Evolutionary conservation across 1,140 invertebrate genomes (phyloP).

Genomic region (Lethocerus indicus): DNA sequence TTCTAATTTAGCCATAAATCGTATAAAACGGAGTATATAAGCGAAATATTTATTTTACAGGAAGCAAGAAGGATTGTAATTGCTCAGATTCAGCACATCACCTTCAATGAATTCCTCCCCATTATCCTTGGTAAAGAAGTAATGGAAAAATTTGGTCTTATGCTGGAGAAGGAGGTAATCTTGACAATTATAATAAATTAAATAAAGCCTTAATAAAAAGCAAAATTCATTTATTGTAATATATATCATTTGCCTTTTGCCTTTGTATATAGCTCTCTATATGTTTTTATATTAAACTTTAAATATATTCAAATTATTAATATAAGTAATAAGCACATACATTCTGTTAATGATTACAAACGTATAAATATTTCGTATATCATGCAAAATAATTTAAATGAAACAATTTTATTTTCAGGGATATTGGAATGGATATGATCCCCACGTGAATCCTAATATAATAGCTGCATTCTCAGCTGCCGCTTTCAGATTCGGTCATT

Average conservation of each 20-base stretch:
- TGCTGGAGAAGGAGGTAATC: conserved; percentile 60
- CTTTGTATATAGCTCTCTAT: too few relatives aligned
- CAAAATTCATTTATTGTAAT: neutral
- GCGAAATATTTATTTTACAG: conserved; percentile 30
- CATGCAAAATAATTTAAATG: too few relatives aligned
- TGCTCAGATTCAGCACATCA: conserved; percentile 84
- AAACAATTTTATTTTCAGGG: conserved; percentile 33
- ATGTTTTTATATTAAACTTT: neutral
- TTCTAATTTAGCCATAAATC: too few relatives aligned
- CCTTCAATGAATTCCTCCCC: conserved; percentile 87
- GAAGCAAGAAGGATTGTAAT: conserved; percentile 78
- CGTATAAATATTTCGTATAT: neutral
- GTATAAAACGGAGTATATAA: too few relatives aligned
- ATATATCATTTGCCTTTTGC: neutral
- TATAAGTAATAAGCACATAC: too few relatives aligned
- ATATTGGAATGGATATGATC: conserved; percentile 73
- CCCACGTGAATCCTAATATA: conserved; percentile 38
- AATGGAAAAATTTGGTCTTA: conserved; percentile 77
- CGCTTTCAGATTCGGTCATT: conserved; percentile 81
- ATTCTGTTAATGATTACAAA: neutral
- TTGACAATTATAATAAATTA: neutral
- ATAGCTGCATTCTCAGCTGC: conserved; percentile 55
- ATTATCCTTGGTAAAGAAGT: conserved; percentile 84
- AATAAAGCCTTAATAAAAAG: neutral
- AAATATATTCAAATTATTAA: neutral